These are phyloP conservation scores for Sternotherus odoratus DNA, from an alignment of 2,797 vertebrate species.

Conservation along the genomic window DNA sequence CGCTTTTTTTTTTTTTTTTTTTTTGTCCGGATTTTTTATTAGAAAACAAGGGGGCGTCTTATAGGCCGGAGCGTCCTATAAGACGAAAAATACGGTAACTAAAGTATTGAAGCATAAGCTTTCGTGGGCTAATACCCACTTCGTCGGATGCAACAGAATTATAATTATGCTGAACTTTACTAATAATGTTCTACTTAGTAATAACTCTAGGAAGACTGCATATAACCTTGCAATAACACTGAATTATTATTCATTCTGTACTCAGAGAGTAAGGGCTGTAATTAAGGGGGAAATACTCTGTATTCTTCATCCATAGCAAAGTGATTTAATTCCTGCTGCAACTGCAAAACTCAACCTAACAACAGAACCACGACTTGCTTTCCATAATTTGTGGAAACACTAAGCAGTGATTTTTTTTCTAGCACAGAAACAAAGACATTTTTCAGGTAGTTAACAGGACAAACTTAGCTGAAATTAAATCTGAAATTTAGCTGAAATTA, in stretches of 20 bases:
- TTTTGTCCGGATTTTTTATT: no score
- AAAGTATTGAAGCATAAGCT: no score
- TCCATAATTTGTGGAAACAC: background rate
- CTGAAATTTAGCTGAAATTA: background rate
- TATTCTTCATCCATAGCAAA: fast-evolving
- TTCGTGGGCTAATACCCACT: no score
- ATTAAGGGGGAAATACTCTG: background rate
- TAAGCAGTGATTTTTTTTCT: background rate
- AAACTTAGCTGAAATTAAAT: constrained; percentile 13
- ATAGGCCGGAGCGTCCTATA: no score
- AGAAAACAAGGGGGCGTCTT: no score
- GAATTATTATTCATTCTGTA: background rate
- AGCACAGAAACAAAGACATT: background rate
- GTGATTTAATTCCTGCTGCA: background rate
- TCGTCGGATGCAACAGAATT: no score
- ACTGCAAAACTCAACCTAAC: background rate
- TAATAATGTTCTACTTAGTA: background rate
- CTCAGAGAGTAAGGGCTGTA: background rate
- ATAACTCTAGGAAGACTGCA: background rate
- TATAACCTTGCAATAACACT: background rate
- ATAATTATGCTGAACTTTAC: background rate
- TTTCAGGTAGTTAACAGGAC: background rate
- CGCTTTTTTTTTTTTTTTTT: no score
- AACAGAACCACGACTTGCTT: background rate
- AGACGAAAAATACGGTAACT: no score